phyloP scores from a whole-genome alignment of 1,140 invertebrate species.

The Asobara japonica region DNA sequence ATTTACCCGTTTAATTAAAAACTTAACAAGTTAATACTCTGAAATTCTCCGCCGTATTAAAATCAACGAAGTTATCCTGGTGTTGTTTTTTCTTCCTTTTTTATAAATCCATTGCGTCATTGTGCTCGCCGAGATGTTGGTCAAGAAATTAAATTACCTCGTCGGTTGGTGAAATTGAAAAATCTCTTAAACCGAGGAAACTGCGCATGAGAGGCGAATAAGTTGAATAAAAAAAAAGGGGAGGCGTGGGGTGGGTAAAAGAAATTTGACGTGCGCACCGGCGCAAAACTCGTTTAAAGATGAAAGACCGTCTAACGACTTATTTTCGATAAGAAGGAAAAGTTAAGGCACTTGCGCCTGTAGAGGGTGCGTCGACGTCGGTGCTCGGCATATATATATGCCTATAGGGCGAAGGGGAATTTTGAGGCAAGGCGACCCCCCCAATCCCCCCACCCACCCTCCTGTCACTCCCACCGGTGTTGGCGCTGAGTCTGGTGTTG shows the following conservation, averaged over 20 bases:
- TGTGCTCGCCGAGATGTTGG: not conserved
- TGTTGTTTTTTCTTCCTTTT: not conserved
- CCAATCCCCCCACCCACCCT: not conserved
- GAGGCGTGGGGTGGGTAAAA: conserved; percentile 14
- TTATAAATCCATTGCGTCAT: not conserved
- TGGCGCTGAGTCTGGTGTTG: conserved; percentile 20
- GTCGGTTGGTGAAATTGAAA: conserved; percentile 57
- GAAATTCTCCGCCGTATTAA: not conserved
- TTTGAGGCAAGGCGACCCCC: conserved; percentile 35
- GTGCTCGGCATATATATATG: no score
- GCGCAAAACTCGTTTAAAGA: conserved; percentile 67
- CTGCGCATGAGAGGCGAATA: conserved; percentile 31
- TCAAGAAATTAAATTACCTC: conserved; percentile 59
- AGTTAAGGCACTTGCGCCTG: conserved; percentile 58
- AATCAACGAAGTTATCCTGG: conserved; percentile 5
- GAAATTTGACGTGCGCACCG: conserved; percentile 31
- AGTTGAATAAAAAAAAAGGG: conserved; percentile 6
- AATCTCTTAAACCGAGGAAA: conserved; percentile 63
- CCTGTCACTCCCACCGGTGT: not conserved
- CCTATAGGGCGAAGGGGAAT: not conserved
- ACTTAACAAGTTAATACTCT: conserved; percentile 7
- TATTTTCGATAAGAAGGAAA: conserved; percentile 68
- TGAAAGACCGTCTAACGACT: conserved; percentile 67
- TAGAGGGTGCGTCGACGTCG: conserved; percentile 18
- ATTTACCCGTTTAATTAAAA: not conserved